Evolutionary conservation across 23 tunicate genomes (phyloP), one percentile per base, ranked within the genome.

Genomic region (Clavelina lepadiformis): DNA sequence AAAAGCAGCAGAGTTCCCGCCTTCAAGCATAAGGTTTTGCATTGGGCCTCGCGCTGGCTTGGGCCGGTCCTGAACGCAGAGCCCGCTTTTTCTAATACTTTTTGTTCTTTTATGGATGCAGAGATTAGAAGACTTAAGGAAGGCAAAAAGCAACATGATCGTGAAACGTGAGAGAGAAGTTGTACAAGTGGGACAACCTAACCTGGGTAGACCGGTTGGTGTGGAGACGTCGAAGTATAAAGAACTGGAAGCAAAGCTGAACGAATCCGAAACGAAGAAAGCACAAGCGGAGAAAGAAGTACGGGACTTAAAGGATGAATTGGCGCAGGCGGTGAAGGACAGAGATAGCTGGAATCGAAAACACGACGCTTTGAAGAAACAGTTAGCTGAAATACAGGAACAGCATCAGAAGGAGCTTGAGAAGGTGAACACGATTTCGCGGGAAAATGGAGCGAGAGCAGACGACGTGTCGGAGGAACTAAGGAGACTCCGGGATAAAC

Each of bases 101-200:
- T 26, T 52, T 15, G 56, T 25, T 44, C 54, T 8, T 0, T 0
- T 27, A 31, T 11, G 24, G 33, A 38, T 78, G 47, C 55, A 87
- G 86, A 71, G 96, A 70, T 51, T 89, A 20, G 85, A 63, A 22
- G 97, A 81, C 30, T 71, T 89, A 24, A 65, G 97, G 24, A 89
- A 81, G 71, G 97, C 97, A 45, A 89, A 89, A 63, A 89, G 75
- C 61, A 89, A 74, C 69, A 72, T 77, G 28, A 58, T 89, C 1
- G 13, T 81, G n/a, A 89, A 89, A 75, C 74, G 97, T 27, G 97
- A 89, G 71, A 64, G 97, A 33, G 97, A 89, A 63, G 75, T 89
- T 35, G 47, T 89, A 1, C 83, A 89, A 61, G 97, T 89, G 1
- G 97, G 87, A 5, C 78, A 77, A 7, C 97, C 97, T 1, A 67